These are phyloP conservation scores for Zeus faber DNA, from an alignment of 2,113 vertebrate species.

Conservation along the genomic window DNA sequence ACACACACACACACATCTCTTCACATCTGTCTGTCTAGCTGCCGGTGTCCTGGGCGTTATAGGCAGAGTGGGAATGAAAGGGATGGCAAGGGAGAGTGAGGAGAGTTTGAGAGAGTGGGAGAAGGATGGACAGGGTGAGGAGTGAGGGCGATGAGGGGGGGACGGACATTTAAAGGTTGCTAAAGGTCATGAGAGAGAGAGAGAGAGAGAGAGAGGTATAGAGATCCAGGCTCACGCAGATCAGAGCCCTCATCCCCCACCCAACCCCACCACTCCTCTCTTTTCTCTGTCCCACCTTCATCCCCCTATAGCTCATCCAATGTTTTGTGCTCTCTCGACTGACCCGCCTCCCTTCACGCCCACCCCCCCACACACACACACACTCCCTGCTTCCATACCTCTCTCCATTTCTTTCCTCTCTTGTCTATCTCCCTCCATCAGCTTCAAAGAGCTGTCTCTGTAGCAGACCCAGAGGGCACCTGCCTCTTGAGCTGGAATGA, in stretches of 20 bases:
- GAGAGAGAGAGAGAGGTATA: background rate
- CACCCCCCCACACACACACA: background rate
- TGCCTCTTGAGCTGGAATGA: slow-evolving; percentile 66
- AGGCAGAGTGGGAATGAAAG: too few relatives aligned
- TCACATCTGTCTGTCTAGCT: background rate
- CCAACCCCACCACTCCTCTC: slow-evolving; percentile 3
- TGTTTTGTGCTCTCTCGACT: slow-evolving; percentile 17
- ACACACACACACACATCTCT: background rate
- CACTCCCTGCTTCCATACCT: slow-evolving; percentile 1
- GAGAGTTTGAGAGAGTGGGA: background rate
- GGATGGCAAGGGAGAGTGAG: too few relatives aligned
- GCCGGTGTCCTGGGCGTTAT: too few relatives aligned
- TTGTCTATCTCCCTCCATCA: slow-evolving; percentile 52
- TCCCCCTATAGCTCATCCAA: slow-evolving; percentile 6
- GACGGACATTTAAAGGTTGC: too few relatives aligned
- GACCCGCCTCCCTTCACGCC: slow-evolving; percentile 15
- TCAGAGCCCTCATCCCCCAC: too few relatives aligned
- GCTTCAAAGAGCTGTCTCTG: slow-evolving; percentile 64
- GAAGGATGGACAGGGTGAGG: background rate
- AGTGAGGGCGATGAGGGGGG: background rate
- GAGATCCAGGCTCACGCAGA: too few relatives aligned
- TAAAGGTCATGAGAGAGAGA: background rate
- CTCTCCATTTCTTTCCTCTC: slow-evolving; percentile 1
- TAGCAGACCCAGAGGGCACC: slow-evolving; percentile 55
- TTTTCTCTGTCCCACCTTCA: slow-evolving; percentile 18